Base-by-base conservation (phyloP, 2,113 vertebrate genomes). In the Tenebrosternarchus preto region DNA sequence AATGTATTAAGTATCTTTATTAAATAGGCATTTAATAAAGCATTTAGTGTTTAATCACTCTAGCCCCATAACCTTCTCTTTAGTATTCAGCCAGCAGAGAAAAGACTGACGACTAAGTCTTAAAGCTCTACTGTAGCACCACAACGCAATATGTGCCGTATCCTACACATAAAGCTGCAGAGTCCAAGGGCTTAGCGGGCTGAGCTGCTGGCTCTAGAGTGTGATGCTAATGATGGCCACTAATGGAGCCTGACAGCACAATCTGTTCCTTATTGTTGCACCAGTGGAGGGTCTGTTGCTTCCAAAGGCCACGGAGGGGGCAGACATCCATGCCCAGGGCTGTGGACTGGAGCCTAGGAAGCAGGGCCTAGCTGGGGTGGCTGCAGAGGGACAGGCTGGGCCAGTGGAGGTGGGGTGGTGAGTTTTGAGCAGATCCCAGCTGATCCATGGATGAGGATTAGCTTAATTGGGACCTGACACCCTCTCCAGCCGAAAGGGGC, bases 241-340 rank as follows among this genome's bases (percentile, higher is more conserved):
- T 97, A 98, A 99, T 98, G 95, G 95, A 95, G 93, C 95, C 95
- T 96, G 96, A 96, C 96, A 97, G 95, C 92, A 95, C 96, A 98
- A 96, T 97, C 96, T 99, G 97, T 93, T 97, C 94, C 95, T 95
- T 91, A 96, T 98, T 98, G 96, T 97, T 93, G 94, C 91, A 90
- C 93, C 95, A 95, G 94, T 89, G 93, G 92, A 90, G 85, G 83
- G 92, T 84, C 92, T 91, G 91, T 94, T 50, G 43, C 43, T 15
- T 50, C 11, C 12, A 50, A 50, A 12, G 43, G 43, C 8, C 43
- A 50, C 12, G 43, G 43, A 15, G 43, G 43, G 39, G 43, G 43
- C 43, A 50, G 43, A 50, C 43, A 6, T 46, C 43, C 8, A 9
- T 2, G 11, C 9, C 12, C 43, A 50, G 43, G 43, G 43, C 43